Evolutionary conservation across 1,140 invertebrate genomes (phyloP), one percentile per base, ranked within the genome.

Genomic region (Sipha flava): DNA sequence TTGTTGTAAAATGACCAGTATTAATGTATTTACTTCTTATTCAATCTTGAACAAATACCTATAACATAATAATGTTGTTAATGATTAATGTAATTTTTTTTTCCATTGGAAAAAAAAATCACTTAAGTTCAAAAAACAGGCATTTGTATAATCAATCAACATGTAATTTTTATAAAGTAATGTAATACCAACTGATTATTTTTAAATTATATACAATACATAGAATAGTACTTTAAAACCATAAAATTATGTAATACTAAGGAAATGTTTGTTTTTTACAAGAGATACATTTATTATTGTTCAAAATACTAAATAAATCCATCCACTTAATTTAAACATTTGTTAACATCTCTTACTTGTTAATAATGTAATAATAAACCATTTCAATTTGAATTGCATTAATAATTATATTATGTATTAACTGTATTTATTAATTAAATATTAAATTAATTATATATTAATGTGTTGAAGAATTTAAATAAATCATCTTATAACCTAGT

Each of bases 361-460:
- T 70, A 70, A 70, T 47, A 40, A 6, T 70, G 26, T 70, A 45
- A 66, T 43, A 2, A 66, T 40, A 26, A 66, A 70, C 29, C 9
- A 29, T 70, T 70, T 31, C 3, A 47, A 70, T 47, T 45, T 31
- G 18, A 10, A 70, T 47, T 45, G 21, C 43, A 70, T 40, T 66
- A 21, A 43, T 66, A 40, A 66, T 40, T 37, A 14, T 40, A 68
- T 68, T 45, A 43, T 43, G 62, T 40, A 66, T 66, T 43, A 43
- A 43, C 45, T 68, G 16, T 70, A 47, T 70, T 45, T 70, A 70
- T 47, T n/a, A 31, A 45, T 47, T 70, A 70, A 70, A 70, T 70
- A 47, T 47, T 45, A 70, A 70, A 70, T 47, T 29, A 66, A 66
- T 66, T 21, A 66, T 40, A 70, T 47, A 47, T 45, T 70, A 21